Evolutionary conservation across 1,140 invertebrate species (phyloP).

Genomic region (Papilio dardanus): DNA sequence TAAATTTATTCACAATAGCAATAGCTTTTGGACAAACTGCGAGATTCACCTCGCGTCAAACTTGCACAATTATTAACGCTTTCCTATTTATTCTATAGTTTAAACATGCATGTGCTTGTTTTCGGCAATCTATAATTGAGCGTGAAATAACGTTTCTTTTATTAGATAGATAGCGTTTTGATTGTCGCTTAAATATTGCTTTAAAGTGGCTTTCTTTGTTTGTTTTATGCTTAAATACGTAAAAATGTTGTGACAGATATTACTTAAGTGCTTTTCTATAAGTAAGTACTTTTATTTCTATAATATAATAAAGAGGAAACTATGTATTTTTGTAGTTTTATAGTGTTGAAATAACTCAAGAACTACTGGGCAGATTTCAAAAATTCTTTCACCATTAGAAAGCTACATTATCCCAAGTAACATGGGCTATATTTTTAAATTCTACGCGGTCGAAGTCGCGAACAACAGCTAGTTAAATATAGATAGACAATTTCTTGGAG

Average conservation of each 20-base stretch:
- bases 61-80: slow-evolving; percentile 12
- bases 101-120: neutral
- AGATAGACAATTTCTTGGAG: neutral
- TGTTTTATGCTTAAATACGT: neutral
- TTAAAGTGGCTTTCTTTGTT: neutral
- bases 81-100: neutral
- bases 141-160: slow-evolving; percentile 12
- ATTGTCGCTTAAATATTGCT: neutral
- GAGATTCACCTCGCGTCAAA: neutral
- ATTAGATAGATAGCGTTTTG: neutral
- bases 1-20: neutral
- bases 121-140: slow-evolving; percentile 9
- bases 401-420: too few species aligned
- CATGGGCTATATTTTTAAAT: too few species aligned
- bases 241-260: too few species aligned
- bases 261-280: too few species aligned
- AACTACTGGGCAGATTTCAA: too few species aligned
- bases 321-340: too few species aligned
- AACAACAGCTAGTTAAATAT: too few species aligned
- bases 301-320: too few species aligned
- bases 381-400: too few species aligned
- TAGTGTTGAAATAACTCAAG: too few species aligned
- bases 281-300: too few species aligned
- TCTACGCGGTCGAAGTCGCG: too few species aligned
- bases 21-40: neutral